Percentiles rank a stretch among this genome's conserved stretches.
Conservation (phyloP, 2,797 vertebrate genomes). For the Pithecia hirsuta region DNA sequence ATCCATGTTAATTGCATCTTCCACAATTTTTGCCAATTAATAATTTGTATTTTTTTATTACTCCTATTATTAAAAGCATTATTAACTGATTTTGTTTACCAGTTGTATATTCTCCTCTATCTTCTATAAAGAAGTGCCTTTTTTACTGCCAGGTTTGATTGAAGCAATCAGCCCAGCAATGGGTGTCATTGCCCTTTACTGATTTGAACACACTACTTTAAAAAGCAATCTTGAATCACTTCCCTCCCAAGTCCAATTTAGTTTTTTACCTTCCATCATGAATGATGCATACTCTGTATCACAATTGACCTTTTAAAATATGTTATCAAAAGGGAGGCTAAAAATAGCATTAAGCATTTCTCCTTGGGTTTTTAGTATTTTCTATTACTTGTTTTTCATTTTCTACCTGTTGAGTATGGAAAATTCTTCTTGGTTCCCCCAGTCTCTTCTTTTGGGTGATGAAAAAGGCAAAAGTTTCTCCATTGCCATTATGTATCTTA, state of each 20-base stretch:
- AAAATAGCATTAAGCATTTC: constrained; percentile 26
- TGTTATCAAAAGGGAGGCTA: constrained; percentile 6
- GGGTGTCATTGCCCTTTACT: not conserved
- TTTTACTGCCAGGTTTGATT: not conserved
- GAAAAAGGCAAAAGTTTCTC: not conserved
- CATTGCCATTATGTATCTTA: not conserved
- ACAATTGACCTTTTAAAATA: constrained; percentile 41
- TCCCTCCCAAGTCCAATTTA: not conserved
- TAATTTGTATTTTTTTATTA: not conserved
- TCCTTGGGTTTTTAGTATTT: constrained; percentile 11
- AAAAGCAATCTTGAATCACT: not conserved
- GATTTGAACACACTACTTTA: not conserved
- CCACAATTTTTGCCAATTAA: not conserved
- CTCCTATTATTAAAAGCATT: not conserved
- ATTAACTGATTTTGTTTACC: not conserved
- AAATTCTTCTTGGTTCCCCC: not conserved
- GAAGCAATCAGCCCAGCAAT: not conserved
- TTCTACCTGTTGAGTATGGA: not conserved
- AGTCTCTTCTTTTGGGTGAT: not conserved
- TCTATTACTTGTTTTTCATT: not conserved
- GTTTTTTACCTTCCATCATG: constrained; percentile 19
- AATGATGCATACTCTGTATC: not conserved
- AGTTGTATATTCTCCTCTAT: not conserved
- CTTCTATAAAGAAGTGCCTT: not conserved
- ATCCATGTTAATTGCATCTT: not conserved